Percentiles rank a stretch among this genome's conserved stretches.
Conservation (phyloP, 2,888 invertebrate genomes). For the Drosophila conformis region DNA sequence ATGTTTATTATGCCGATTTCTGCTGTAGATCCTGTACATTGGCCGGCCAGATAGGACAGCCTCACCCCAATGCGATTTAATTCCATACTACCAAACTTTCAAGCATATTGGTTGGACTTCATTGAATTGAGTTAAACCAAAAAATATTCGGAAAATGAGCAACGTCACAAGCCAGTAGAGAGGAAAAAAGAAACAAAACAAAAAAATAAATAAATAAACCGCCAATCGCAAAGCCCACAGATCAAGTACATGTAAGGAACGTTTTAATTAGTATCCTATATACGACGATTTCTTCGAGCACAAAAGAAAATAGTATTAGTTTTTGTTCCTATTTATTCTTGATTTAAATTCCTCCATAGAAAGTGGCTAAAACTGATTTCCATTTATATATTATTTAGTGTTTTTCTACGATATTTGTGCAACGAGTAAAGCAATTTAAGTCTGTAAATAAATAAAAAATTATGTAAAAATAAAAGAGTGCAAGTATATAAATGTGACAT, state of each 20-base stretch:
- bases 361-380: constrained; percentile 72
- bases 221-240: constrained; percentile 49
- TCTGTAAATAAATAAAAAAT: constrained; percentile 75
- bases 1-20: constrained; percentile 96
- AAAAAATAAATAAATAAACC: constrained; percentile 17
- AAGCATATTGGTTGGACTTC: constrained; percentile 59
- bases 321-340: constrained; percentile 84
- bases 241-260: constrained; percentile 63
- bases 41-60: constrained; percentile 89
- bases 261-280: constrained; percentile 43
- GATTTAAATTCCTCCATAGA: constrained; percentile 73
- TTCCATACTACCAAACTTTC: constrained; percentile 51
- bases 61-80: constrained; percentile 82
- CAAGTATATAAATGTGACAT: constrained; percentile 57
- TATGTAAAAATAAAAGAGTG: constrained; percentile 71
- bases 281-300: constrained; percentile 58
- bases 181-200: constrained; percentile 29
- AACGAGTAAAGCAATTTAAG: constrained; percentile 71
- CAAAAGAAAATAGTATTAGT: constrained; percentile 77
- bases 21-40: constrained; percentile 97
- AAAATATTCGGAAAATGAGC: constrained; percentile 43
- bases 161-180: constrained; percentile 46
- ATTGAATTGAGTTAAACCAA: constrained; percentile 62
- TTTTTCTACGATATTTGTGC: constrained; percentile 73
- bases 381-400: constrained; percentile 69